Evolutionary conservation across 2,113 vertebrate species (phyloP).

Genomic region (Pygoscelis antarcticus): DNA sequence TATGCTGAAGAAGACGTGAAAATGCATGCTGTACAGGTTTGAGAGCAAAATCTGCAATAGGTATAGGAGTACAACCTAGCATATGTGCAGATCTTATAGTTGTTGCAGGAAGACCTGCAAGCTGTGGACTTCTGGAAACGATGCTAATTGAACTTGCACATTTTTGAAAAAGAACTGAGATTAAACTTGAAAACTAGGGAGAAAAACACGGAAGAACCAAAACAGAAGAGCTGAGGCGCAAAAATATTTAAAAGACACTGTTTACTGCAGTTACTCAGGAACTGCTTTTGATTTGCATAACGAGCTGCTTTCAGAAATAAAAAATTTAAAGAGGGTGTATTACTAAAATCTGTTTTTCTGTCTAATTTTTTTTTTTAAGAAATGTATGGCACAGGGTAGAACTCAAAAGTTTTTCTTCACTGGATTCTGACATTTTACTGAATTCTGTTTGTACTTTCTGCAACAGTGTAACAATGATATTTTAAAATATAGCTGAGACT

Average conservation of each 20-base stretch:
- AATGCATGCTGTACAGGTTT: conserved; percentile 19
- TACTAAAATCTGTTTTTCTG: conserved; percentile 72
- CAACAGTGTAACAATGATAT: conserved; percentile 50
- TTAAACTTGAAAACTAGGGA: conserved; percentile 73
- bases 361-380: conserved; percentile 56
- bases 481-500: conserved; percentile 58
- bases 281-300: conserved; percentile 82
- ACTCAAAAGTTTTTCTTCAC: conserved; percentile 69
- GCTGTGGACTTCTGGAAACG: conserved; percentile 60
- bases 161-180: conserved; percentile 67
- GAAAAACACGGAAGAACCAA: conserved; percentile 78
- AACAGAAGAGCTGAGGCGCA: conserved; percentile 71
- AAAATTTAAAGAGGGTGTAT: conserved; percentile 74
- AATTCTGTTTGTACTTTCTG: conserved; percentile 67
- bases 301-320: conserved; percentile 82
- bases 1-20: conserved; percentile 96
- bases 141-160: conserved; percentile 79
- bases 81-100: conserved; percentile 59
- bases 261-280: conserved; percentile 86
- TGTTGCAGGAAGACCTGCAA: conserved; percentile 65
- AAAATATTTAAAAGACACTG: conserved; percentile 78
- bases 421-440: conserved; percentile 67
- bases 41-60: conserved; percentile 66
- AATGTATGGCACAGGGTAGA: conserved; percentile 80
- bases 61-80: conserved; percentile 71